Conservation (phyloP, 2,113 vertebrate genomes). For the Stigmatopora nigra region DNA sequence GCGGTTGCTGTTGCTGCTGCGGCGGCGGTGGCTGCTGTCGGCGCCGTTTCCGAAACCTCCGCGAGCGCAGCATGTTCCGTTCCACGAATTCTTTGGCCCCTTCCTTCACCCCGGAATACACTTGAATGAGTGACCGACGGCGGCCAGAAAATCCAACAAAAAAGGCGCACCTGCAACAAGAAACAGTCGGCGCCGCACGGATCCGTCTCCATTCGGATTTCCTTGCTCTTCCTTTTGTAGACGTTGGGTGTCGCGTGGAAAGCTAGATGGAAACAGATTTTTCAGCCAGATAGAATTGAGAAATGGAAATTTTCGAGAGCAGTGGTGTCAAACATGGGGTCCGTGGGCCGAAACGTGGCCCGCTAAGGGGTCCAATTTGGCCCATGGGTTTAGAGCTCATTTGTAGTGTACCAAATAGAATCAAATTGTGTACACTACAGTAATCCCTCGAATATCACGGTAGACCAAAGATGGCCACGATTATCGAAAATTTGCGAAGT, state of each 20-base stretch:
- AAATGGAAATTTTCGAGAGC: neutral
- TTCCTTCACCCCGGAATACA: conserved; percentile 70
- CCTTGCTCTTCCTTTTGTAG: conserved; percentile 93
- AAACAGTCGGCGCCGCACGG: conserved; percentile 94
- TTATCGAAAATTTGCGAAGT: too few species aligned
- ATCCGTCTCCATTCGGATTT: conserved; percentile 91
- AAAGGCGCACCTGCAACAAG: conserved; percentile 78
- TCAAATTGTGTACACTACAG: too few species aligned
- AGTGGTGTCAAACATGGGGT: too few species aligned
- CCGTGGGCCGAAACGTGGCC: too few species aligned
- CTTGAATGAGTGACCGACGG: neutral
- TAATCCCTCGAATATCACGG: too few species aligned
- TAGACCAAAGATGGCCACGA: too few species aligned
- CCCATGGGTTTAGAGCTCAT: too few species aligned
- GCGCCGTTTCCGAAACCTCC: conserved; percentile 78
- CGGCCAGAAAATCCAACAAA: too few species aligned
- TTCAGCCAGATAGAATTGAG: neutral
- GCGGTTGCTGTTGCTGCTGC: conserved; percentile 24
- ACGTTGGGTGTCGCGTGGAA: conserved; percentile 95
- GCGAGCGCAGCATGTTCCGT: conserved; percentile 82
- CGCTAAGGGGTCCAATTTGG: too few species aligned
- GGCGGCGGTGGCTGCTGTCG: conserved; percentile 55
- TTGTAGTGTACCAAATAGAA: too few species aligned
- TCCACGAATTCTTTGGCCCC: conserved; percentile 95
- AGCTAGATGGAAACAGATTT: conserved; percentile 66